Base-by-base conservation (phyloP, 2,888 invertebrate genomes). In the Cepaea hortensis region DNA sequence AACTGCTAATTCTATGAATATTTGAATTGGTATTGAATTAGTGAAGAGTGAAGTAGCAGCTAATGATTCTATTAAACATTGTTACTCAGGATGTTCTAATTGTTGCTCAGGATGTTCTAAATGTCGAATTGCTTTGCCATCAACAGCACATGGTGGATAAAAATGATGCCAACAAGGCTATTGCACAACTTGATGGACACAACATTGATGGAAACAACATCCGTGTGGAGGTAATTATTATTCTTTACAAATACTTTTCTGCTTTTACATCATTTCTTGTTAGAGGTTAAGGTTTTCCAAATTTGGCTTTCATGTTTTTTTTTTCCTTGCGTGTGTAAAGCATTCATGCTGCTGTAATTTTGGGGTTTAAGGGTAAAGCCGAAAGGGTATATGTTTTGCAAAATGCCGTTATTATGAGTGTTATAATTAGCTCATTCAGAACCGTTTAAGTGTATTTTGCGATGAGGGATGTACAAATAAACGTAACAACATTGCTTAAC, bases 141-240 rank as follows among this genome's bases (percentile, higher is more conserved):
- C 90, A 88, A 18, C 87, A 94, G 94, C 94, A 94, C 88, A 94
- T 94, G 94, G 88, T 90, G 70, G 89, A 91, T 88, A 92, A 93
- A 61, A 88, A 88, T 68, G 93, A 93, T 23, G 94, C 94, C 15
- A 88, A 92, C 23, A 88, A 89, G 85, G 94, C 94, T 72, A 93
- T 94, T 83, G 89, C 89, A 65, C 90, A 91, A 82, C 88, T 94
- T 55, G 89, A 92, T 89, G 93, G 93, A n/a, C 90, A 90, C 70
- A 88, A 90, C 46, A 88, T 93, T 55, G 90, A 91, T 87, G 93
- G 93, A 20, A 90, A 90, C 81, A 91, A 92, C 86, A 93, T 94
- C 77, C 91, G 93, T 87, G 93, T 93, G 46, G 93, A 94, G 93
- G 93, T 94, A 90, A 55, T 6, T 55, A 0, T 55, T 3, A 9